phyloP scores from a whole-genome alignment of 2,113 vertebrate genomes.

The Ondatra zibethicus region DNA sequence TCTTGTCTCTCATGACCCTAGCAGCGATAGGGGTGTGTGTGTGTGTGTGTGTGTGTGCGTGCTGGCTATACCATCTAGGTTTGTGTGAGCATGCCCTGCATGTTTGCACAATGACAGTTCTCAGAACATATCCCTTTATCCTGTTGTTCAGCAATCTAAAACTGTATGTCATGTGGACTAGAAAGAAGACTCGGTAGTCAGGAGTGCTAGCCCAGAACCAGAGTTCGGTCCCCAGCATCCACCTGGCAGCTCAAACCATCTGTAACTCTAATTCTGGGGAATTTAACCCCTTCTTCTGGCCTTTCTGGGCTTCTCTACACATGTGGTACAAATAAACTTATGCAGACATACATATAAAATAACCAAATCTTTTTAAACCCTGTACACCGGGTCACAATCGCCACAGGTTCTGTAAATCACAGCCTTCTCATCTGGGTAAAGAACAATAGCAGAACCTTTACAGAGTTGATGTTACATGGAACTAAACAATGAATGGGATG shows the following conservation, averaged over 20 bases:
- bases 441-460: neutral
- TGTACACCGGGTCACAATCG: neutral
- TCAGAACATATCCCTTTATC: neutral
- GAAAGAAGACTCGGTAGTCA: neutral
- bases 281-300: neutral
- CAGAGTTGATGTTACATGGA: neutral
- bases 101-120: neutral
- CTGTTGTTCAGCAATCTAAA: neutral
- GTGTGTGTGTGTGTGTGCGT: neutral
- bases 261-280: neutral
- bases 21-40: neutral
- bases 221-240: neutral
- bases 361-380: neutral
- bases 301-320: neutral
- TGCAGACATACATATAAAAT: neutral
- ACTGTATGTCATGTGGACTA: neutral
- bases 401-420: neutral
- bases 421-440: constrained; percentile 6
- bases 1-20: neutral
- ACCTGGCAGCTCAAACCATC: neutral
- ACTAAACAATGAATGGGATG: neutral
- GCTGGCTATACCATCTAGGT: neutral
- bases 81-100: neutral
- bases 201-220: neutral
- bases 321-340: neutral